phyloP scores from a whole-genome alignment of 2,888 invertebrate genomes.

The Copidosoma aretas region DNA sequence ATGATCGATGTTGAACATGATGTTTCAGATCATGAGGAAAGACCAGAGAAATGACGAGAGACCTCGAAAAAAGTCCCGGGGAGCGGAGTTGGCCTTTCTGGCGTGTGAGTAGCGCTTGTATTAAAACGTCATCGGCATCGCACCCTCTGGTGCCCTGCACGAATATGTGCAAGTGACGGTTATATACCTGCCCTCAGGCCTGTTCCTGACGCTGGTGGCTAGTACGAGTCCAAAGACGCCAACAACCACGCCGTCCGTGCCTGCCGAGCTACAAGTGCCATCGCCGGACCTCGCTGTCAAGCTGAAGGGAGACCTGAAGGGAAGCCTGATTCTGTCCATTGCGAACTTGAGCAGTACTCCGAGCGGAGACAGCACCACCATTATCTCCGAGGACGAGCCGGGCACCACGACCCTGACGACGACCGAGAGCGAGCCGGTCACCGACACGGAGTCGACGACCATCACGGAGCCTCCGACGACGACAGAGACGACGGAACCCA shows the following conservation, averaged over 20 bases:
- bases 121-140: not conserved
- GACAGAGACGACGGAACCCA: not conserved
- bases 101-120: conserved; percentile 16
- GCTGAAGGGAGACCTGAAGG: no score
- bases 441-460: not conserved
- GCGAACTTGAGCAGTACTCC: no score
- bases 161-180: no score
- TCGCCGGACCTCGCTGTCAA: not conserved
- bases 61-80: conserved; percentile 2
- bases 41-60: conserved; percentile 4
- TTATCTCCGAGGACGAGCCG: not conserved
- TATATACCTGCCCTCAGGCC: conserved; percentile 2
- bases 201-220: conserved; percentile 2
- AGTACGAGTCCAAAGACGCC: not conserved
- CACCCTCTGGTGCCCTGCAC: not conserved
- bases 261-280: not conserved
- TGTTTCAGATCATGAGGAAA: conserved; percentile 25
- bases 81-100: not conserved
- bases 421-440: not conserved
- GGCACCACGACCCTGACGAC: not conserved
- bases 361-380: not conserved
- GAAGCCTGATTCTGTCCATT: no score
- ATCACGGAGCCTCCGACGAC: not conserved
- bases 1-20: no score
- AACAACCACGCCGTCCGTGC: not conserved